These are phyloP conservation scores for Rafetus swinhoei DNA, from an alignment of 2,113 vertebrate species.

Conservation along the genomic window DNA sequence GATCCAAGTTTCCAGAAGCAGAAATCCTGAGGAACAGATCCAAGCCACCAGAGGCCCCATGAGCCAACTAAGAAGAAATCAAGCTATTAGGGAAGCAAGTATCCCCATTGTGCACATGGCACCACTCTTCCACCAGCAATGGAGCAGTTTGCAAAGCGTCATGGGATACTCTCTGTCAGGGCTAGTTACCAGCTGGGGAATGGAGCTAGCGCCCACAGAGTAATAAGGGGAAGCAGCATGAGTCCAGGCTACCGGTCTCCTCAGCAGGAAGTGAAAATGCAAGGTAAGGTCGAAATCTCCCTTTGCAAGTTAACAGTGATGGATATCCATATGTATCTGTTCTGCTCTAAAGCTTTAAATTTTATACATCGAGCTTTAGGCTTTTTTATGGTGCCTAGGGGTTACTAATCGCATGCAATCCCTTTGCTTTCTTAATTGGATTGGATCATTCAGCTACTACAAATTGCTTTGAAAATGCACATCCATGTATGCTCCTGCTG, in stretches of 20 bases:
- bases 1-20: not conserved
- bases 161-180: rapidly evolving
- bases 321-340: not conserved
- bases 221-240: not conserved
- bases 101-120: not conserved
- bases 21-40: not conserved
- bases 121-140: not conserved
- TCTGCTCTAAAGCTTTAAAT: not conserved
- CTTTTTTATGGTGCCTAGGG: conserved; percentile 29
- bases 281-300: not conserved
- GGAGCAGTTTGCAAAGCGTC: not conserved
- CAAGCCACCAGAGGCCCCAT: not conserved
- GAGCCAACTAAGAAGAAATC: not conserved
- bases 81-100: not conserved
- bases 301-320: not conserved
- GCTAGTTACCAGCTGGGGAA: not conserved
- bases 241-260: not conserved
- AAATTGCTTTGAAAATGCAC: conserved; percentile 62
- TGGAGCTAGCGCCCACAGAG: not conserved
- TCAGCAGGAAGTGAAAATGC: not conserved
- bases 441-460: conserved; percentile 39
- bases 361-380: not conserved
- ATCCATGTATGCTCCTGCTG: conserved; percentile 31
- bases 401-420: conserved; percentile 43
- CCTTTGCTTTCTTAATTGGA: conserved; percentile 60